These are phyloP conservation scores for Calliphora vomitoria DNA, from an alignment of 2,888 invertebrate genomes.

Conservation along the genomic window DNA sequence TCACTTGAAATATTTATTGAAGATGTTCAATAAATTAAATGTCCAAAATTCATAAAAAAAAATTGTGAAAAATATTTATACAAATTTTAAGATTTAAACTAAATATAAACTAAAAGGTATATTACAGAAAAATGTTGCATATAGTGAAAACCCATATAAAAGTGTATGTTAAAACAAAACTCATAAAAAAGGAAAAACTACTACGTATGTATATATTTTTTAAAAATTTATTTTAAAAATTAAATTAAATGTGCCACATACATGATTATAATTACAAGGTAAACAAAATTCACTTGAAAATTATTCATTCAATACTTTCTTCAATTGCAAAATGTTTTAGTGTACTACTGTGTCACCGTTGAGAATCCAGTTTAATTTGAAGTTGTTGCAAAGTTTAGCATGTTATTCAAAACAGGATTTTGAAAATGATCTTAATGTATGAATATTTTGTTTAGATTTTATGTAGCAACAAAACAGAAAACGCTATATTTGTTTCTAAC, in stretches of 20 bases:
- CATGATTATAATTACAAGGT: background rate
- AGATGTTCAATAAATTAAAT: too few species aligned
- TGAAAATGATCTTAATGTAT: too few species aligned
- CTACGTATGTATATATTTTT: background rate
- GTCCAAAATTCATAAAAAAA: too few species aligned
- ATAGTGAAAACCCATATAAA: background rate
- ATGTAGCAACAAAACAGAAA: too few species aligned
- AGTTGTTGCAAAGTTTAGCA: background rate
- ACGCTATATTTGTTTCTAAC: too few species aligned
- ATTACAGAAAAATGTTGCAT: background rate
- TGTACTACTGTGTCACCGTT: constrained; percentile 24
- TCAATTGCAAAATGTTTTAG: background rate
- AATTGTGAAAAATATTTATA: too few species aligned
- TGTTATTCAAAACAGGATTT: background rate
- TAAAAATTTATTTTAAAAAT: constrained; percentile 22
- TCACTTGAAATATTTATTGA: background rate
- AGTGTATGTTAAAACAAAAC: background rate
- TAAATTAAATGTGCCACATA: background rate
- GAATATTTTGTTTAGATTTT: background rate
- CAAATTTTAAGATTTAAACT: background rate
- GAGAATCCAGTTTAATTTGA: background rate
- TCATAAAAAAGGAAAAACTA: background rate
- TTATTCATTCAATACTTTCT: background rate
- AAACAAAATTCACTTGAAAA: background rate
- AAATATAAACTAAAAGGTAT: background rate